phyloP scores from a whole-genome alignment of 2,888 invertebrate species.

The Orchesella flavescens region DNA sequence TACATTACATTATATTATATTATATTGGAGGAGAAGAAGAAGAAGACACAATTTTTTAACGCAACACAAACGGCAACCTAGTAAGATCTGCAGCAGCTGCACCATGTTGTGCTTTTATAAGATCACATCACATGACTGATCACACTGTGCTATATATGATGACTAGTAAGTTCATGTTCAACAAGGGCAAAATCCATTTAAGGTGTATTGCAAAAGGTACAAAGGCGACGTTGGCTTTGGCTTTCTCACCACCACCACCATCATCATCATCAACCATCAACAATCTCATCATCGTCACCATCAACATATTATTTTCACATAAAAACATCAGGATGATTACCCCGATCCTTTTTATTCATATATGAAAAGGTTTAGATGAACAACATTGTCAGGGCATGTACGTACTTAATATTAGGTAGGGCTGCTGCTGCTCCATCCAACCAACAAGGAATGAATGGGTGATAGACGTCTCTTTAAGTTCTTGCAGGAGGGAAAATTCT shows the following conservation, averaged over 20 bases:
- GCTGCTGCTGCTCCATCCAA: too few species aligned
- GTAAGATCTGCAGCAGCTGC: neutral
- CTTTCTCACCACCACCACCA: conserved; percentile 48
- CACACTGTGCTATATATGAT: neutral
- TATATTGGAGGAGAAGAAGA: neutral
- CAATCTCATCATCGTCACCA: conserved; percentile 43
- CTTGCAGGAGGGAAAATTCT: conserved; percentile 2
- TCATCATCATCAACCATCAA: conserved; percentile 45
- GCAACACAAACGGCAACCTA: too few species aligned
- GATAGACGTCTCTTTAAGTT: conserved; percentile 19
- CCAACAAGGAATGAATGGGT: conserved; percentile 33
- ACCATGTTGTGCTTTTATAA: neutral
- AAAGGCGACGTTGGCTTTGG: conserved; percentile 19
- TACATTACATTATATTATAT: neutral
- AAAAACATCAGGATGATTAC: conserved; percentile 19
- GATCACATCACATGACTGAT: neutral
- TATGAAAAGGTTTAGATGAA: neutral
- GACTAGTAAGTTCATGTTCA: neutral
- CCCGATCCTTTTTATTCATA: neutral
- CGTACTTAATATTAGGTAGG: neutral
- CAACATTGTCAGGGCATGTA: neutral
- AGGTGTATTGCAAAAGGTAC: conserved; percentile 13
- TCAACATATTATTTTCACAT: conserved; percentile 53
- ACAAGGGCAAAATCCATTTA: conserved; percentile 41
- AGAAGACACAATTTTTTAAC: neutral